These are phyloP conservation scores for Tonatia bakeri DNA, from an alignment of 2,113 vertebrate genomes.

Conservation along the genomic window DNA sequence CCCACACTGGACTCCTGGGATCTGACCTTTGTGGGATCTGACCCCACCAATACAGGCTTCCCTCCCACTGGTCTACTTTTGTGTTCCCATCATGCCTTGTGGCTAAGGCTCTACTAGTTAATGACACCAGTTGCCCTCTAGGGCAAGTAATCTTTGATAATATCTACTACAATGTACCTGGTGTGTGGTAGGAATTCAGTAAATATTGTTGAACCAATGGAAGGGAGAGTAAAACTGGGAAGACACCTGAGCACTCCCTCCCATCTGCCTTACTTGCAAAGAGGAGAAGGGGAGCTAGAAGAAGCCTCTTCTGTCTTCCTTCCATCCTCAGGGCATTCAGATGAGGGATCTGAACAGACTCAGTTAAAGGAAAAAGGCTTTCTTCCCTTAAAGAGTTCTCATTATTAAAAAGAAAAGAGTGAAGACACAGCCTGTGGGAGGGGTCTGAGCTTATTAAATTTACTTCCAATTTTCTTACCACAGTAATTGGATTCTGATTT, in stretches of 20 bases:
- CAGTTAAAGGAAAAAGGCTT: slow-evolving; percentile 9
- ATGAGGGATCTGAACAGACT: neutral
- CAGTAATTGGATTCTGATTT: slow-evolving; percentile 82
- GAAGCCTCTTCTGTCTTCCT: neutral
- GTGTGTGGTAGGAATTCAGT: neutral
- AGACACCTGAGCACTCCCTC: neutral
- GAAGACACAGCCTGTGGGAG: slow-evolving; percentile 69
- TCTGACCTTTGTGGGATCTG: neutral
- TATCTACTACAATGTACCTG: neutral
- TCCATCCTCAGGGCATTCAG: neutral
- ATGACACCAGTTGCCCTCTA: neutral
- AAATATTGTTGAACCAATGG: neutral
- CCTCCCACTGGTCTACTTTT: neutral
- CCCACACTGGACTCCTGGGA: neutral
- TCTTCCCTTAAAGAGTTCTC: slow-evolving; percentile 62
- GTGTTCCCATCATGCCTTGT: neutral
- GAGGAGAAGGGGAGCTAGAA: neutral
- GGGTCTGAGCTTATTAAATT: slow-evolving; percentile 79
- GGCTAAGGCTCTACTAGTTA: neutral
- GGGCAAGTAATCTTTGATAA: neutral
- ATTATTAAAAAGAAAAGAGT: slow-evolving; percentile 71
- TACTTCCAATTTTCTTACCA: slow-evolving; percentile 80
- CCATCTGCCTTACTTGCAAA: neutral
- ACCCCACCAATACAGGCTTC: neutral
- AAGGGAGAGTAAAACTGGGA: neutral